Evolutionary conservation across 1,140 invertebrate species (phyloP), one percentile per base, ranked within the genome.

Genomic region (Lanistes nyassanus): DNA sequence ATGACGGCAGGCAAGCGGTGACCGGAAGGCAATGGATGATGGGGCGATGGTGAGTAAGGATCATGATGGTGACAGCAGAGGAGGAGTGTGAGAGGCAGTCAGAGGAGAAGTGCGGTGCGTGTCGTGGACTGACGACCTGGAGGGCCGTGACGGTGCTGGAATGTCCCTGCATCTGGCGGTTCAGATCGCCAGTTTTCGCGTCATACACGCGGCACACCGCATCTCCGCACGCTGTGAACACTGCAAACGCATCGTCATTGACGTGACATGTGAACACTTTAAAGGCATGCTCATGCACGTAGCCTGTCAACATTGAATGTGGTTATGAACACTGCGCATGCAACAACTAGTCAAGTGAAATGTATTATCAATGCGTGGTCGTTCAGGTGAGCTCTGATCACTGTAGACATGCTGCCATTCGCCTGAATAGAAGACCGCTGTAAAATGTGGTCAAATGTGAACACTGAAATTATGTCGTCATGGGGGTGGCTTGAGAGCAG

Each of bases 141-240:
- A 92, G 60, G 47, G 87, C 85, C 42, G 88, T 90, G 36, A 91
- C 84, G 26, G 88, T 85, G 19, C 82, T 85, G 58, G 82, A 78
- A 74, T 91, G 90, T 1, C 90, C 91, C 51, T 80, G 79, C 79
- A 90, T 90, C 5, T 81, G 81, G 29, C 88, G 77, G 80, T 88
- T 89, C 23, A 91, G 75, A 11, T 86, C 82, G 56, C 90, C 91
- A 26, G 90, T 90, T 83, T 91, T 91, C n/a, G 91, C 88, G 80
- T 92, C 90, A 81, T 85, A 92, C 58, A 88, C 87, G 62, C 90
- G 80, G 21, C 85, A 87, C 3, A 80, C 64, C 9, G 82, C 79
- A 79, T 91, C 90, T 0, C 89, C 90, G 83, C 89, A 89, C 9
- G 88, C 90, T 29, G 90, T 91, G 74, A 86, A 91, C 23, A 92